Conservation (phyloP, 1,140 invertebrate genomes). For the Aphelenchoides avenae region DNA sequence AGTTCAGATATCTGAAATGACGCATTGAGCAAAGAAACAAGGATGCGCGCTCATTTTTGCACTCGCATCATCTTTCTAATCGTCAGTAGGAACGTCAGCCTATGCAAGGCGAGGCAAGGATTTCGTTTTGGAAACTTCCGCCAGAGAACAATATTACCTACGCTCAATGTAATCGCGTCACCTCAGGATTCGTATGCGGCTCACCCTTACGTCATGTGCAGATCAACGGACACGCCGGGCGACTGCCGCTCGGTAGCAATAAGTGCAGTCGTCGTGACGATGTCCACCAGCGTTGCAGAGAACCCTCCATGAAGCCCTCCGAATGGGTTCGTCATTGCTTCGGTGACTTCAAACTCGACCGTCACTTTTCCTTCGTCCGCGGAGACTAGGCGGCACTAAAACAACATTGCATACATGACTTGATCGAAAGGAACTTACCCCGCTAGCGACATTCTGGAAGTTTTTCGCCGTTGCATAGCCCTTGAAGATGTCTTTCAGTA, state of each 20-base stretch:
- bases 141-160: too few relatives aligned
- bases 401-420: neutral
- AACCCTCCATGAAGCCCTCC: conserved; percentile 31
- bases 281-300: conserved; percentile 36
- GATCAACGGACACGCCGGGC: conserved; percentile 26
- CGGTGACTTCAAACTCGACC: conserved; percentile 38
- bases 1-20: conserved; percentile 65
- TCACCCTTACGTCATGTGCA: conserved; percentile 37
- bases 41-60: too few relatives aligned
- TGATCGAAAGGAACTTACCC: conserved; percentile 1
- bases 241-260: conserved; percentile 7
- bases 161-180: neutral
- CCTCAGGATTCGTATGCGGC: neutral
- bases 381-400: conserved; percentile 29
- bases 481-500: conserved; percentile 5
- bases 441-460: conserved; percentile 4
- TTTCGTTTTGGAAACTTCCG: too few relatives aligned
- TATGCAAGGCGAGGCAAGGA: too few relatives aligned
- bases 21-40: too few relatives aligned
- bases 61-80: too few relatives aligned
- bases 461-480: conserved; percentile 9
- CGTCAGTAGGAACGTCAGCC: too few relatives aligned
- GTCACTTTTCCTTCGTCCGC: conserved; percentile 27
- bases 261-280: conserved; percentile 30
- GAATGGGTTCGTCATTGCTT: conserved; percentile 26